Evolutionary conservation across 2,797 vertebrate genomes (phyloP), one percentile per base, ranked within the genome.

Genomic region (Telmatherina bonti): DNA sequence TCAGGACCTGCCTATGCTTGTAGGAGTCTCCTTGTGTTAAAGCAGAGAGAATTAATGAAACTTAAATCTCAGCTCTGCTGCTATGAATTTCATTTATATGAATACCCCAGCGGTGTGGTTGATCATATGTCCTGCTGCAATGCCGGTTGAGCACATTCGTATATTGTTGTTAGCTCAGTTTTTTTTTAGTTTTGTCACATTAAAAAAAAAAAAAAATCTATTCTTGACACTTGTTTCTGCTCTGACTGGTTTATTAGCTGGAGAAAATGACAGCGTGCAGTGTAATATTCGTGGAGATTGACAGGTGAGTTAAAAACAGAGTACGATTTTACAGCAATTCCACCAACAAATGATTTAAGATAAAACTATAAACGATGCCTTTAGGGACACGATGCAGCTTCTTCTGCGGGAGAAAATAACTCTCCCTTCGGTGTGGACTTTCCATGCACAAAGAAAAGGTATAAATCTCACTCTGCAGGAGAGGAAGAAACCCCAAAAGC

Each of bases 1-100:
- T 10, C 20, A 26, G 15, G 67, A 52, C 18, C 26, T 38, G 35
- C 13, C 18, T 36, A 15, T 24, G 31, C 52, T 30, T 41, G 35
- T 43, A 36, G 26, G 33, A 65, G 29, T 26, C 10, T 57, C 22
- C 47, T 38, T 60, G 53, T 67, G 43, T 67, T 43, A 15, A 56
- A 41, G 36, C 38, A 45, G 20, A 67, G 29, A 67, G 53, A 45
- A 67, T 53, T 26, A 60, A 60, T 24, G 36, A 60, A 60, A 53
- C 15, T 16, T 63, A 15, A 35, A 52, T 26, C 33, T 51, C 20
- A 59, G 20, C 56, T 69, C 29, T 33, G 30, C 15, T 45, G n/a
- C 43, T 45, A 45, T 45, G 43, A 45, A 20, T 18, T 43, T 20
- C 3, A 7, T 45, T 18, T 20, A 20, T 43, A 43, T 43, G 56